Base-by-base conservation (phyloP, 2,797 vertebrate genomes). In the Semaprochilodus insignis region DNA sequence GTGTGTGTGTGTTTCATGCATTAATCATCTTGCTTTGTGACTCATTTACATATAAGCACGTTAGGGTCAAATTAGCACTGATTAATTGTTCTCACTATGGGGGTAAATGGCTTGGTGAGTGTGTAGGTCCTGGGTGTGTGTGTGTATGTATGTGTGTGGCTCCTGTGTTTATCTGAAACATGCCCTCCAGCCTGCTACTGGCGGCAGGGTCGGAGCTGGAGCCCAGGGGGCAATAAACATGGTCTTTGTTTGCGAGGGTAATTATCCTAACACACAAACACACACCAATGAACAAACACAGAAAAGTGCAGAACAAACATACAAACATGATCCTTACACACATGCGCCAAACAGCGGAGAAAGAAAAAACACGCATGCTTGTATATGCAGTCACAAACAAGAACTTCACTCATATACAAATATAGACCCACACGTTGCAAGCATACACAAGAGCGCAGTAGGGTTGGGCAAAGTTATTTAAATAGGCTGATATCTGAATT, bases 31-130 rank as follows among this genome's bases (percentile, higher is more conserved):
- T 87, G 90, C 89, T 93, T 94, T 94, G 91, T 92, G 91, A 85
- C 91, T 90, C 92, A 94, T 95, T 94, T 95, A 91, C 93, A 94
- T 94, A 93, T 90, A 92, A 87, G 90, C 91, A 76, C 88, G 87
- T 82, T 83, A 80, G 85, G 70, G 75, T 75, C 81, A 95, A 95
- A 95, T 95, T 93, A 94, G 92, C 87, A 86, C 90, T 91, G 90
- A 82, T 93, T 94, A 93, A 94, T 94, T 92, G 93, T 90, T 86
- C 89, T 60, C 90, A 90, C 90, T 91, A 89, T 91, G 16, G 89
- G 92, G 90, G 88, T 91, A 91, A 94, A 93, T 93, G 91, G 86
- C 87, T 90, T 89, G 83, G 62, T 85, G 89, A 88, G 55, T 40
- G 70, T 62, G 60, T 72, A 27, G 21, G 55, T 54, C 48, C 67